Evolutionary conservation across 2,797 vertebrate genomes (phyloP), one percentile per base, ranked within the genome.

Genomic region (Mus caroli): DNA sequence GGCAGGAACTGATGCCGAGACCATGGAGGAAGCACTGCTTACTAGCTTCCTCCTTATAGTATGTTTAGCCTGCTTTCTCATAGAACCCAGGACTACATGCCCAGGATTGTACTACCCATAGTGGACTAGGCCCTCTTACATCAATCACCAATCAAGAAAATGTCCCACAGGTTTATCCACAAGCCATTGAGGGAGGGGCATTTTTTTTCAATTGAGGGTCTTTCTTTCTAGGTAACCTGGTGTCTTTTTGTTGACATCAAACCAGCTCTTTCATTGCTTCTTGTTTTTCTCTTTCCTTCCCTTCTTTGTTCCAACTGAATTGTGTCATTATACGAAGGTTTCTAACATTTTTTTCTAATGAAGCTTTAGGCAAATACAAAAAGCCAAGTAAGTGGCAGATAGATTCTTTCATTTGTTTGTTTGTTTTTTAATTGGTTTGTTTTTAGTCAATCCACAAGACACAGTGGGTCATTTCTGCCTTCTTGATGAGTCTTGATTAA

Each of bases 401-500:
- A 93, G 84, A 46, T 58, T 86, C 43, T 91, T 86, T 91, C 62
- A 91, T 56, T 88, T 75, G 2, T 69, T 67, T 75, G 6, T 69
- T 67, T 97, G 67, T 94, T 97, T 96, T 37, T 71, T 10, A 71
- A 37, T 71, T 71, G n/a, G 37, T 60, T 82, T 83, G 80, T 60
- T 64, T 97, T 71, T 71, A 71, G 80, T 93, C 96, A 93, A 88
- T 52, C 69, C 62, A 67, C 82, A 96, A 88, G 91, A 96, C 83
- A 19, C 87, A 54, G 77, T 92, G 73, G 95, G 85, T 96, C 96
- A 89, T 92, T 92, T 93, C 69, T 46, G 56, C 86, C 73, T 88
- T 97, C 96, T 91, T 92, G 85, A 78, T 67, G 96, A 90, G 93
- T 92, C 90, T 62, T 96, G 95, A 93, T 96, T 97, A 98, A 96